A percentile compares a stretch with the other conserved stretches of the same genome.
Evolutionary conservation across 2,113 vertebrate genomes (phyloP).

Genomic region (Cricetomys ansorgei): DNA sequence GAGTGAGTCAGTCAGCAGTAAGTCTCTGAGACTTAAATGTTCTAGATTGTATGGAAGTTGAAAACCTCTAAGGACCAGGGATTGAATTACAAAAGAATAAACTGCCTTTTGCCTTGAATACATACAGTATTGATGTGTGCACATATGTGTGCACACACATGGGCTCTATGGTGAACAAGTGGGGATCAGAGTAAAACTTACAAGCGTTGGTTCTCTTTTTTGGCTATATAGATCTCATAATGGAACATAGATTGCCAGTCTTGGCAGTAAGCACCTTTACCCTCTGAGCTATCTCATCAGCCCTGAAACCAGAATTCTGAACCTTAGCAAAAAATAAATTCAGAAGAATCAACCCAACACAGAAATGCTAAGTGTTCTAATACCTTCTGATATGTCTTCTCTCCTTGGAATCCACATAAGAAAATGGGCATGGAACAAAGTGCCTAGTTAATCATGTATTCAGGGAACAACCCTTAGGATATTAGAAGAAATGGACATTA

Average conservation of each 20-base stretch:
- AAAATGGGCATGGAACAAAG: neutral
- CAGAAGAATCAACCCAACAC: neutral
- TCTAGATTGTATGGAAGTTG: too few species aligned
- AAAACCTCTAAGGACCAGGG: too few species aligned
- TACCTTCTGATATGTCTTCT: neutral
- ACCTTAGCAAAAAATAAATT: neutral
- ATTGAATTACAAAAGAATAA: too few species aligned
- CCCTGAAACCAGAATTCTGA: neutral
- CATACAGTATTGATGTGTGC: too few species aligned
- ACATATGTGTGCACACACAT: neutral
- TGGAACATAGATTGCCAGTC: neutral
- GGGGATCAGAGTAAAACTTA: neutral
- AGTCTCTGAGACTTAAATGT: too few species aligned
- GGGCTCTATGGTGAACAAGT: neutral
- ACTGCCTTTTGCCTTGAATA: too few species aligned
- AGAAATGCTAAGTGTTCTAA: neutral
- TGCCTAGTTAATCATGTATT: fast-evolving
- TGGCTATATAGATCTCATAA: too few species aligned
- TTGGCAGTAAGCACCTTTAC: neutral
- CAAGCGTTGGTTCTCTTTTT: neutral
- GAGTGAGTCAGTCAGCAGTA: too few species aligned
- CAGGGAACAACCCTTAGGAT: neutral
- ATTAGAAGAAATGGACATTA: neutral
- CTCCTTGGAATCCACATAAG: neutral
- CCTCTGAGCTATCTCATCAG: neutral